Conservation (phyloP, 2,888 invertebrate species). For the Andrena hattorfiana region DNA sequence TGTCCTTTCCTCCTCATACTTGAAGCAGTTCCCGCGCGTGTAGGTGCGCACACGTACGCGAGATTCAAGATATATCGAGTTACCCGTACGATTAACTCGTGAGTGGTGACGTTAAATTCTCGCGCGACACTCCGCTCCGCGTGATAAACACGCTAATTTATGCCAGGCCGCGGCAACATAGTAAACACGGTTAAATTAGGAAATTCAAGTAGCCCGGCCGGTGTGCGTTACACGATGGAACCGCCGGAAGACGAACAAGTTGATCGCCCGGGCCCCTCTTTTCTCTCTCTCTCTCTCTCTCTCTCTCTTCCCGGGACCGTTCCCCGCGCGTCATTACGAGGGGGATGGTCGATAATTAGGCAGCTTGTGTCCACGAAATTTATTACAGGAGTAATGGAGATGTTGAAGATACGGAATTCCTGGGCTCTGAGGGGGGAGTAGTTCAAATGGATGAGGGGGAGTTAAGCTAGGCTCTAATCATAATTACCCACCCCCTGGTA, state of each 20-base stretch:
- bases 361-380: too few relatives aligned
- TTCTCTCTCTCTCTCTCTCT: not conserved
- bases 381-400: too few relatives aligned
- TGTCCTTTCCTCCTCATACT: too few relatives aligned
- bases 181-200: conserved; percentile 51
- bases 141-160: conserved; percentile 58
- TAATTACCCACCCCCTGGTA: too few relatives aligned
- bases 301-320: not conserved
- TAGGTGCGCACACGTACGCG: not conserved
- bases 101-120: conserved; percentile 57
- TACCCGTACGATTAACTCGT: conserved; percentile 61
- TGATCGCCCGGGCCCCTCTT: not conserved
- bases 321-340: too few relatives aligned
- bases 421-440: too few relatives aligned
- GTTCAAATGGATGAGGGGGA: too few relatives aligned
- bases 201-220: conserved; percentile 48
- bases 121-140: conserved; percentile 37
- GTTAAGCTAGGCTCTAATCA: too few relatives aligned
- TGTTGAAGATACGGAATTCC: conserved; percentile 7
- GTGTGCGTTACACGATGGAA: conserved; percentile 17
- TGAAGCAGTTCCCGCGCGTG: not conserved
- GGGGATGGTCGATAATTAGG: too few relatives aligned
- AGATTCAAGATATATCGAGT: conserved; percentile 65
- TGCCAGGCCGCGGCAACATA: conserved; percentile 16
- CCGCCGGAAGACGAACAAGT: conserved; percentile 14